These are phyloP conservation scores for Chloropsis cyanopogon DNA, from an alignment of 2,113 vertebrate species.

Conservation along the genomic window DNA sequence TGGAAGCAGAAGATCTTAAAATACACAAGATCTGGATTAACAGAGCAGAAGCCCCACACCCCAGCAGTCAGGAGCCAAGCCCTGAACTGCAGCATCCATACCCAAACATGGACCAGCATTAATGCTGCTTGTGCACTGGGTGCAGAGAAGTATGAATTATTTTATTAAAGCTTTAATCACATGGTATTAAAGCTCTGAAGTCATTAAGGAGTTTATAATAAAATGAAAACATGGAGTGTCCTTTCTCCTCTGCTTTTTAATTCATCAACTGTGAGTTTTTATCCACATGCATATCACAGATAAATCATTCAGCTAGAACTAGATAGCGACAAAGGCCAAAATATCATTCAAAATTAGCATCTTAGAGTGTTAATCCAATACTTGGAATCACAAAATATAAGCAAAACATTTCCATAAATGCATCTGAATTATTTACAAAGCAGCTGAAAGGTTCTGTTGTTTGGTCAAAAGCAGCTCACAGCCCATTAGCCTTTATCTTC, in stretches of 20 bases:
- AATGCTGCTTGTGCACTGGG: neutral
- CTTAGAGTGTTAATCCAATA: neutral
- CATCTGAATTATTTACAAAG: neutral
- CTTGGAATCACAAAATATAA: neutral
- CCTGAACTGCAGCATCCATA: neutral
- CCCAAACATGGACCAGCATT: rapidly evolving
- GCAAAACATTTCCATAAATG: neutral
- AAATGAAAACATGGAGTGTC: neutral
- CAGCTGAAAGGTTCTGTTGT: neutral
- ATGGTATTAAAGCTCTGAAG: neutral
- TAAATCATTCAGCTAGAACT: neutral
- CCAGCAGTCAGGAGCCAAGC: neutral
- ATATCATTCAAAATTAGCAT: neutral
- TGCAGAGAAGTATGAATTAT: neutral
- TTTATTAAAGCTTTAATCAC: neutral
- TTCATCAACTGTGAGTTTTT: neutral
- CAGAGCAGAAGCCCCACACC: neutral
- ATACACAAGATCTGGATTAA: neutral
- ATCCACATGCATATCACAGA: neutral
- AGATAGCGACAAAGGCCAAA: neutral
- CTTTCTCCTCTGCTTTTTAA: neutral
- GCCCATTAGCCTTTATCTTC: neutral
- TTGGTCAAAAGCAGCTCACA: neutral
- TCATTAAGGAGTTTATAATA: neutral
- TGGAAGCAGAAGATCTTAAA: neutral